Evolutionary conservation across 37 sponge, comb jelly and placozoan genomes (phyloP), one percentile per base, ranked within the genome.

Genomic region (Sycon ciliatum): DNA sequence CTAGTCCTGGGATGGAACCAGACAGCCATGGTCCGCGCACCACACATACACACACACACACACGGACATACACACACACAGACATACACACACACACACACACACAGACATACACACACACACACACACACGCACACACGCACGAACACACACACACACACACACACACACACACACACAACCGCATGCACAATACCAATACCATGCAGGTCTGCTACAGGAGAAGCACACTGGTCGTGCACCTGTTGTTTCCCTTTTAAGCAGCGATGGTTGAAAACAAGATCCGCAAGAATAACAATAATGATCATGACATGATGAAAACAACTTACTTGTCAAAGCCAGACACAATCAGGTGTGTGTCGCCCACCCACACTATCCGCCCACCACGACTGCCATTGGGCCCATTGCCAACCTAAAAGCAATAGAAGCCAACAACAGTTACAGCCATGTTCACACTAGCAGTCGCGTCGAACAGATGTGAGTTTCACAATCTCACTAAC

Each of bases 311-410:
- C n/a, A n/a, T n/a, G n/a, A n/a, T n/a, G n/a, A n/a, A n/a, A n/a
- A n/a, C n/a, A n/a, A n/a, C n/a, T 52, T 23, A 83, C 88, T 82
- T 85, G 75, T 68, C 73, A 36, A 87, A 92, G 16, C 93, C 85
- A 32, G 86, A 85, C 22, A 92, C 63, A 4, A 85, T 54, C 18
- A 92, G 36, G 33, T 52, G 63, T 11, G 36, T 65, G 30, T 76
- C 37, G 23, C 67, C 69, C 7, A 92, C 46, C 88, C 88, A 92
- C 1, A 82, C 75, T 38, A 92, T 23, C 6, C 93, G 52, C 0
- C 80, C 93, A 0, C 89, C 93, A 30, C 83, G 39, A 34, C 85
- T 80, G 0, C 93, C 89, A n/a, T 55, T 68, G 1, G 82, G 65
- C 31, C 82, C 76, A 0, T 69, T 75, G 1, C 85, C 93, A 20